A percentile compares a stretch with the other conserved stretches of the same genome.
These are phyloP conservation scores for Ciconia stormi DNA, from an alignment of 2,113 vertebrate genomes.

Conservation along the genomic window DNA sequence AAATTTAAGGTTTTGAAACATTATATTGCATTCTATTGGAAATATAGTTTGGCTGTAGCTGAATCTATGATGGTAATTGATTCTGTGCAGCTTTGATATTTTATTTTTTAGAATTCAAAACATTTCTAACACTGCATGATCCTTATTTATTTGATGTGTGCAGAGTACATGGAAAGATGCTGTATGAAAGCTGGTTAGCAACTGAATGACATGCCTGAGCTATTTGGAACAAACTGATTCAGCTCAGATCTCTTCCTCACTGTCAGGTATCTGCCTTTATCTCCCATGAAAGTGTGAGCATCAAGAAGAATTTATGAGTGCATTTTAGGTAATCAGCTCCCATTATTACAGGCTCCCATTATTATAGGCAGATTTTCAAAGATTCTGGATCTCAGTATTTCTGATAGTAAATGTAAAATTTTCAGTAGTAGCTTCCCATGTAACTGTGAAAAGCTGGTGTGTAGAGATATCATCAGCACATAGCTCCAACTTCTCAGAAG, in stretches of 20 bases:
- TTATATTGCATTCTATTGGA: not conserved
- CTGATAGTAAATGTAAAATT: not conserved
- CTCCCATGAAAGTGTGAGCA: not conserved
- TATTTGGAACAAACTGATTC: not conserved
- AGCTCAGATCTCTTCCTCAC: not conserved
- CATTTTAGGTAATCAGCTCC: not conserved
- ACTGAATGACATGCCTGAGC: not conserved
- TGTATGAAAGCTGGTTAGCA: not conserved
- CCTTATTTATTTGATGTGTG: not conserved
- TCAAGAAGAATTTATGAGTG: not conserved
- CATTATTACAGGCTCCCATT: not conserved
- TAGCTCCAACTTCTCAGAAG: not conserved
- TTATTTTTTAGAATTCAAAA: not conserved
- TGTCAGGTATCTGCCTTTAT: not conserved
- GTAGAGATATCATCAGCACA: not conserved
- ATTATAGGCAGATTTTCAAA: not conserved
- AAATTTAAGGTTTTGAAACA: not conserved
- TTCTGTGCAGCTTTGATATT: not conserved
- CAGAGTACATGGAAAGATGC: not conserved
- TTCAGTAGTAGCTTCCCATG: not conserved
- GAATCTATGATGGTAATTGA: not conserved
- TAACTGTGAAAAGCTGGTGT: not conserved
- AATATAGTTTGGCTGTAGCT: not conserved
- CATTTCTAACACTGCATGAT: not conserved
- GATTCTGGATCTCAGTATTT: not conserved